Evolutionary conservation across 2,113 vertebrate species (phyloP), one percentile per base, ranked within the genome.

Genomic region (Ciconia boyciana): DNA sequence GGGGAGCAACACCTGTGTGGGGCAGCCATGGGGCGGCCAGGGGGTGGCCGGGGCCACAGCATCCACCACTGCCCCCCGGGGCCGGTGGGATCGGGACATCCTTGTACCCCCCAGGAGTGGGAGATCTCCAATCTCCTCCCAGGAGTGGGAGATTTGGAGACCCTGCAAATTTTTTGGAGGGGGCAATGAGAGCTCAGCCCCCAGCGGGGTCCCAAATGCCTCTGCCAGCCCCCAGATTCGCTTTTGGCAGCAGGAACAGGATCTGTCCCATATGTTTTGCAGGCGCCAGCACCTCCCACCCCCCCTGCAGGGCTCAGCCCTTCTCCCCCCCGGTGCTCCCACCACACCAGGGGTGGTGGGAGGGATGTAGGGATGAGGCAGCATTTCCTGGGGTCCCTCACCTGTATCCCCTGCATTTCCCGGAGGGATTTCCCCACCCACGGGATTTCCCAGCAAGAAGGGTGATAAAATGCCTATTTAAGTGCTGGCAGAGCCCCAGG

Each of bases 1-100:
- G 28, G n/a, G 34, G 48, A 69, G 21, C 25, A 43, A 26, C 1
- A 1, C 18, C 41, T 0, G 0, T 1, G 1, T 1, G 20, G 36
- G 25, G 25, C 48, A 41, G 41, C 71, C 16, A 4, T 9, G 57
- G 52, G 57, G 32, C 1, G 1, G 61, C 39, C 8, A 4, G 17
- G 49, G 49, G 32, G n/a, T 36, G 36, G 44, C 20, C 1, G 1
- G 16, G 21, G 8, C 17, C 1, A 2, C 48, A 65, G 34, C 7
- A 6, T 1, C 64, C 58, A 8, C 52, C 3, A 1, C 46, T 61
- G 36, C 11, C 19, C 39, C 12, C 20, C 0, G 2, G 32, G 4
- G 21, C 22, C 1, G 4, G 61, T 60, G 36, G 54, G 28, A 69
- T 31, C 2, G 0, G 34, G 34, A 32, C 5, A 16, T 18, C 64